These are phyloP conservation scores for Brachionus rotundiformis DNA, from an alignment of 1,140 invertebrate species.

Conservation along the genomic window DNA sequence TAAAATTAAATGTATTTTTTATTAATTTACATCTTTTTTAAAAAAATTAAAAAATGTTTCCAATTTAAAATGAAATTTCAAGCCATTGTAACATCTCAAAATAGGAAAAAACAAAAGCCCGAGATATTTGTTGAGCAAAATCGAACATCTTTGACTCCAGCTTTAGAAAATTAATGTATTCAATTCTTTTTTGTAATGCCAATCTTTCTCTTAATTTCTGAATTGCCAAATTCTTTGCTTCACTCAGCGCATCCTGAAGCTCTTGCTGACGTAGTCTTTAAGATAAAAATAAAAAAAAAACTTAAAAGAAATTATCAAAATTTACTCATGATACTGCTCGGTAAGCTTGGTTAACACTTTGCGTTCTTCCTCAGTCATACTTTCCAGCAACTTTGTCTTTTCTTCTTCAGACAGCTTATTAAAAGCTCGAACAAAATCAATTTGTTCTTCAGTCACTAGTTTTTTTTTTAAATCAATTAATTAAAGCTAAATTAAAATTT, in stretches of 20 bases:
- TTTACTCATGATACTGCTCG: constrained; percentile 40
- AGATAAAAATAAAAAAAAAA: background rate
- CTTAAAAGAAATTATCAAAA: background rate
- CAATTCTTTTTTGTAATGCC: constrained; percentile 18
- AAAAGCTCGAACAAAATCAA: constrained; percentile 45
- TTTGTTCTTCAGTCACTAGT: constrained; percentile 24
- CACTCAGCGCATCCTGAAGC: constrained; percentile 5
- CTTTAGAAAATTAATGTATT: constrained; percentile 38
- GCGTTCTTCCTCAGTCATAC: background rate
- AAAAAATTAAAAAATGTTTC: no score
- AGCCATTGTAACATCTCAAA: constrained; percentile 48
- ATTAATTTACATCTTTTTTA: no score
- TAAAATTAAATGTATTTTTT: no score
- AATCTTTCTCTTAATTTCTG: constrained; percentile 33
- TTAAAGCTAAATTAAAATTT: no score
- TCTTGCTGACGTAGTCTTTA: constrained; percentile 40
- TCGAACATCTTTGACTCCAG: constrained; percentile 46
- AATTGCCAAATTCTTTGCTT: constrained; percentile 34
- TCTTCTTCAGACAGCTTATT: constrained; percentile 37
- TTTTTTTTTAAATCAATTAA: no score
- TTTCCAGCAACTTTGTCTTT: constrained; percentile 24
- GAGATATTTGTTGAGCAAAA: constrained; percentile 20
- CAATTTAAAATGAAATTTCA: constrained; percentile 24
- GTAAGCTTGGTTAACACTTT: constrained; percentile 9
- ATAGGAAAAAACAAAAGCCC: constrained; percentile 51